These are phyloP conservation scores for Ochropleura plecta DNA, from an alignment of 2,888 invertebrate genomes.

Conservation along the genomic window DNA sequence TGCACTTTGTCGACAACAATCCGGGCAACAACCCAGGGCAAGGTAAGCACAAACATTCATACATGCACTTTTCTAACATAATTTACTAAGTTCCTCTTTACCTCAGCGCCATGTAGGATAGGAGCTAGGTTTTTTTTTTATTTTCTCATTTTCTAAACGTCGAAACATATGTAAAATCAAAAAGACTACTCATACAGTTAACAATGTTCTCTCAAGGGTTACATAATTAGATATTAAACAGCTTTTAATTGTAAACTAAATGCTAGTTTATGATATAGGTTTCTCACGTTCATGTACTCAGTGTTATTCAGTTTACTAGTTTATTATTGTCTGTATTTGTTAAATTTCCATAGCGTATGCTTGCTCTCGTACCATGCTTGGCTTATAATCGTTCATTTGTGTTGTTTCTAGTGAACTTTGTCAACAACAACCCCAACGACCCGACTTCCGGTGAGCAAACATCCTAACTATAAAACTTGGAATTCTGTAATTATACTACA, in stretches of 20 bases:
- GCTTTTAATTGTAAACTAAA: background rate
- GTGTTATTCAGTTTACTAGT: background rate
- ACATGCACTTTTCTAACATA: slow-evolving; percentile 1
- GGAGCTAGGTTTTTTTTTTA: too few relatives aligned
- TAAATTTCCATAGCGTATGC: background rate
- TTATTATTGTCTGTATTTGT: background rate
- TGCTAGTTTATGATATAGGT: background rate
- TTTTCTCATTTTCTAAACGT: background rate
- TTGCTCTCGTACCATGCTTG: slow-evolving; percentile 1
- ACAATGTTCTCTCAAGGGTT: background rate
- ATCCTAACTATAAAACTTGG: background rate
- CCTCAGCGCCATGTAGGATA: background rate
- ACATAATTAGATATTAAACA: background rate
- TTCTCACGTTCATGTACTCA: background rate
- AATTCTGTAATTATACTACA: background rate
- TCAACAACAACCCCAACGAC: slow-evolving; percentile 30
- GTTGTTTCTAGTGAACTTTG: slow-evolving; percentile 41
- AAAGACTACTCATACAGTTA: background rate
- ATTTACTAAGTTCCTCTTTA: background rate
- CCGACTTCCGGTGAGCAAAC: background rate
- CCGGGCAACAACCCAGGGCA: slow-evolving; percentile 12
- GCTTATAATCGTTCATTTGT: slow-evolving; percentile 20
- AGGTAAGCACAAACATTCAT: slow-evolving; percentile 17
- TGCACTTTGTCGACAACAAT: slow-evolving; percentile 28
- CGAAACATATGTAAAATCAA: background rate